Conservation (phyloP, 1,140 invertebrate genomes). For the Neocloeon triangulifer region DNA sequence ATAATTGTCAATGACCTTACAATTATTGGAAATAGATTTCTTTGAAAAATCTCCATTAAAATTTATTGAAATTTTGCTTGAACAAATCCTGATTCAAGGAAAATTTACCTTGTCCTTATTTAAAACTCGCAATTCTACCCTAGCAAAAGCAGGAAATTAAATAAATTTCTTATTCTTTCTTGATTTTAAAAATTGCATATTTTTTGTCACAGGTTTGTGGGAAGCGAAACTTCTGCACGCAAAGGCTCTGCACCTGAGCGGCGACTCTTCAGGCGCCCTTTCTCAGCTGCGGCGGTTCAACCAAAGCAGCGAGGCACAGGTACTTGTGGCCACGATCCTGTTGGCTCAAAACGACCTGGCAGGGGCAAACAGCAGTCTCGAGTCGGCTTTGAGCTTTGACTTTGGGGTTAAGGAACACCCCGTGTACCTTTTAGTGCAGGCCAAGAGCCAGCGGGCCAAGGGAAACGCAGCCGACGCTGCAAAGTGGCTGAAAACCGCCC, state of each 20-base stretch:
- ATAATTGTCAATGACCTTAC: no score
- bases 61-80: no score
- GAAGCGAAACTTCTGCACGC: conserved; percentile 50
- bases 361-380: conserved; percentile 60
- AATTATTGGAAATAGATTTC: no score
- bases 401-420: conserved; percentile 80
- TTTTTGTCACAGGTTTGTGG: conserved; percentile 56
- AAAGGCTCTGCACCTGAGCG: conserved; percentile 55
- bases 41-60: no score
- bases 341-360: conserved; percentile 43
- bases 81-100: no score
- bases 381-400: conserved; percentile 72
- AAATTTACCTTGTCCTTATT: no score
- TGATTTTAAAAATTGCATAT: no score
- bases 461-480: conserved; percentile 49
- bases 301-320: conserved; percentile 58
- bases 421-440: conserved; percentile 68
- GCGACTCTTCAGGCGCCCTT: conserved; percentile 48
- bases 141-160: no score
- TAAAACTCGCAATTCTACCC: no score
- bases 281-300: conserved; percentile 45
- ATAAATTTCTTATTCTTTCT: no score
- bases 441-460: conserved; percentile 55
- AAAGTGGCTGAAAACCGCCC: conserved; percentile 45
- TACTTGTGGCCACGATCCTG: conserved; percentile 68